Conservation (phyloP, 1,140 invertebrate species). For the Bactericera cockerelli region DNA sequence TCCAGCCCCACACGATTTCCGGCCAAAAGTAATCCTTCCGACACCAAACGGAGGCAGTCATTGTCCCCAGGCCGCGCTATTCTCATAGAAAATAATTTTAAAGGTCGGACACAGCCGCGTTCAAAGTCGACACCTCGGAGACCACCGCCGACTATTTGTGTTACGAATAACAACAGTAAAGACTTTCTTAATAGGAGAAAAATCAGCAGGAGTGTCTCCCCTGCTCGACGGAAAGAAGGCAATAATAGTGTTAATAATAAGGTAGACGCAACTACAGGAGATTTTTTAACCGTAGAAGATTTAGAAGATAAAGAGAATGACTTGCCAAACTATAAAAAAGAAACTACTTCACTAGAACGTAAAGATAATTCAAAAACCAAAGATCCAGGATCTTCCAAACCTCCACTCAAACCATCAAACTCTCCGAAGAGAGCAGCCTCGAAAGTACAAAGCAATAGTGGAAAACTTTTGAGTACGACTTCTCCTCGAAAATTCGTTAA, state of each 20-base stretch:
- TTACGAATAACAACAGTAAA: background rate
- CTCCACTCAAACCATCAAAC: background rate
- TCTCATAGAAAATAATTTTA: background rate
- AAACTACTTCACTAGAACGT: background rate
- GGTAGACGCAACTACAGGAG: background rate
- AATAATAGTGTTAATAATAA: background rate
- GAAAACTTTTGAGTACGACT: background rate
- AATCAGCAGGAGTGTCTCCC: conserved; percentile 4
- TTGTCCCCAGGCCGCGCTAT: background rate
- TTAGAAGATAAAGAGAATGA: no score
- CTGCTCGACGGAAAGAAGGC: background rate
- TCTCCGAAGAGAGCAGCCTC: background rate
- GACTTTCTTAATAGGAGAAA: conserved; percentile 3
- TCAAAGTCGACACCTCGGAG: background rate
- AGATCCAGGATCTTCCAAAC: conserved; percentile 4
- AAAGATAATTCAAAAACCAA: background rate
- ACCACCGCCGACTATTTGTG: background rate
- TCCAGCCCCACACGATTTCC: background rate
- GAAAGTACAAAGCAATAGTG: no score
- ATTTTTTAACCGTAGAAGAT: no score
- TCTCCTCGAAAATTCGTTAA: background rate
- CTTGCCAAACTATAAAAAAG: background rate
- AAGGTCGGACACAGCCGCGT: background rate
- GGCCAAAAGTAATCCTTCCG: background rate
- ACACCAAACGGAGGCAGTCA: background rate